Base-by-base conservation (phyloP, 1,140 invertebrate genomes). In the Papilio glaucus region DNA sequence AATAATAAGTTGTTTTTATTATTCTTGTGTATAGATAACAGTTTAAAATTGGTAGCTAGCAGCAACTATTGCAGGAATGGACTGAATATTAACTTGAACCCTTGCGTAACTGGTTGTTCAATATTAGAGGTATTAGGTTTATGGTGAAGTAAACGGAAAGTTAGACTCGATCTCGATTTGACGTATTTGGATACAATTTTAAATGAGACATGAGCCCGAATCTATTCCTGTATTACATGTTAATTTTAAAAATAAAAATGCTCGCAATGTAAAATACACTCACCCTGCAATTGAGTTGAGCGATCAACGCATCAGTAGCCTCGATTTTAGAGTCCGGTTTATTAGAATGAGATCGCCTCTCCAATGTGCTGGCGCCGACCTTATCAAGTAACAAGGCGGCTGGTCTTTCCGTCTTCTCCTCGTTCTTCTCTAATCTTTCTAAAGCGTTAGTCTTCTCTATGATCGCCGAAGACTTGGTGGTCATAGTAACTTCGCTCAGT, bases 221-320 rank as follows among this genome's bases (percentile, higher is more conserved):
- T 33, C 29, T 37, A 71, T n/a, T 37, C 12, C 5, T 18, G 24
- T 15, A 57, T 57, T 39, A 12, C 9, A 69, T 39, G 5, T 5
- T 38, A 24, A 42, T 73, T n/a, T n/a, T n/a, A n/a, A 4, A 53
- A 75, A n/a, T 45, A 61, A 29, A 67, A 38, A 12, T 65, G 21
- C 4, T 12, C 24, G 13, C 18, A 45, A 12, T 13, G 21, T 71
- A 33, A 61, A 57, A 57, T 45, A 38, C 8, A 84, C 89, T 85
- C 15, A 92, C 90, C 82, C 89, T 92, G 81, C 83, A 82, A 79
- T 87, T 92, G 29, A 92, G 86, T 80, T 92, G 90, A 41, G 85
- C 78, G 67, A 92, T 87, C 62, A 91, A 81, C 57, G 80, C 83
- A 0, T 91, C 87, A 4, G 80, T 75, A 7, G 75, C 80, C 2